A percentile compares a stretch with the other conserved stretches of the same genome.
These are phyloP conservation scores for Dicyrtomina minuta DNA, from an alignment of 2,888 invertebrate genomes.

Conservation along the genomic window DNA sequence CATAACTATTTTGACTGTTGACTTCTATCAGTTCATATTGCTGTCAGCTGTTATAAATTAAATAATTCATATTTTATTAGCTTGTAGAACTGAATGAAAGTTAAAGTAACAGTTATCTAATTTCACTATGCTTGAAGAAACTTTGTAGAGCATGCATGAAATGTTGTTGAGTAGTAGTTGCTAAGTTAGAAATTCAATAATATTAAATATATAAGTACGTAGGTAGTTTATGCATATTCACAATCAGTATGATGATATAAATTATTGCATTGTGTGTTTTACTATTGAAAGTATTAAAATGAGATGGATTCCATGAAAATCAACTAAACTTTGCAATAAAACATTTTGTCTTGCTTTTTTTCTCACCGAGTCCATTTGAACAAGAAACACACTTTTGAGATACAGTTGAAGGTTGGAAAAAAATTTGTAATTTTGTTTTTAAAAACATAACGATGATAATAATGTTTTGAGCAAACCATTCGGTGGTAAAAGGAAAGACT, in stretches of 20 bases:
- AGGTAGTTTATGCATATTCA: background rate
- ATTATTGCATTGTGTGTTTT: background rate
- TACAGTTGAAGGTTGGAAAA: constrained; percentile 44
- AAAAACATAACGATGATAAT: constrained; percentile 47
- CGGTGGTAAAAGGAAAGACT: constrained; percentile 34
- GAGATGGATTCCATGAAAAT: too few relatives aligned
- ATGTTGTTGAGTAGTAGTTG: too few relatives aligned
- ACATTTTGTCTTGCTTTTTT: background rate
- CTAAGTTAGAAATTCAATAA: too few relatives aligned
- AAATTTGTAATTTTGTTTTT: constrained; percentile 47
- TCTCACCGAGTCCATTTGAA: constrained; percentile 46
- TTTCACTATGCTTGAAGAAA: too few relatives aligned
- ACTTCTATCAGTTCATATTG: too few relatives aligned
- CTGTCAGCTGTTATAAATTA: too few relatives aligned
- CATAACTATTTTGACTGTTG: too few relatives aligned
- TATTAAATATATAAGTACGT: too few relatives aligned
- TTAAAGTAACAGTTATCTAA: too few relatives aligned
- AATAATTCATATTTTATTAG: too few relatives aligned
- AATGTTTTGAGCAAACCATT: constrained; percentile 47
- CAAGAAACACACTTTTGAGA: constrained; percentile 44
- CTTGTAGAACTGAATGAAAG: too few relatives aligned
- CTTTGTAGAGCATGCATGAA: too few relatives aligned
- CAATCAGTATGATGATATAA: constrained; percentile 12
- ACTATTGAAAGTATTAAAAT: background rate
- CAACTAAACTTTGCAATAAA: background rate